phyloP scores from a whole-genome alignment of 2,113 vertebrate genomes.

The Benitochromis conjunctus region DNA sequence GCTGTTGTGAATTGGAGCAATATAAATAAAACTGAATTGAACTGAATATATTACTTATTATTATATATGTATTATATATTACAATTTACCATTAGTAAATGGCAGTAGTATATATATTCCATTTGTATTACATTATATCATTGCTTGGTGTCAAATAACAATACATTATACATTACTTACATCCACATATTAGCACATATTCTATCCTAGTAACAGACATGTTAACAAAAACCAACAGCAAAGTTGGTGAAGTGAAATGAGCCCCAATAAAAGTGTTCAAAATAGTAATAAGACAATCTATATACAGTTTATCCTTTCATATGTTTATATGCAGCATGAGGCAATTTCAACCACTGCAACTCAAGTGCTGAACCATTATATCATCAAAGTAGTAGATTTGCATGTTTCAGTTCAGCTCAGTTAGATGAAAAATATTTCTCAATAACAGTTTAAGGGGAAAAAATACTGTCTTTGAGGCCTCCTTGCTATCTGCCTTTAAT shows the following conservation, averaged over 20 bases:
- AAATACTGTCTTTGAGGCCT: not conserved
- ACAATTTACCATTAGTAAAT: not conserved
- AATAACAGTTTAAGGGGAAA: not conserved
- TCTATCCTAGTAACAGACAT: not conserved
- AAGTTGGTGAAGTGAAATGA: not conserved
- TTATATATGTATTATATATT: not conserved
- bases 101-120: not conserved
- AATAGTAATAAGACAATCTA: not conserved
- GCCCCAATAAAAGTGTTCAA: not conserved
- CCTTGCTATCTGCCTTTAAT: conserved; percentile 3
- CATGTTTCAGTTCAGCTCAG: not conserved
- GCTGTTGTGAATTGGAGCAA: not conserved
- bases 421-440: not conserved
- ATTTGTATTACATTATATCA: not conserved
- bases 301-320: not conserved
- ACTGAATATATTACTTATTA: not conserved
- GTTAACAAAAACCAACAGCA: not conserved
- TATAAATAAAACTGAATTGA: not conserved
- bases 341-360: not conserved
- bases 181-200: not conserved
- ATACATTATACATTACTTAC: not conserved
- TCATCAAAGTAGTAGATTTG: not conserved
- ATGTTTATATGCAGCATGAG: not conserved
- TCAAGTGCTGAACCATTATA: not conserved
- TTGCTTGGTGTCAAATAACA: not conserved